Conservation (phyloP, 1,140 invertebrate species). For the Orchesella cincta region DNA sequence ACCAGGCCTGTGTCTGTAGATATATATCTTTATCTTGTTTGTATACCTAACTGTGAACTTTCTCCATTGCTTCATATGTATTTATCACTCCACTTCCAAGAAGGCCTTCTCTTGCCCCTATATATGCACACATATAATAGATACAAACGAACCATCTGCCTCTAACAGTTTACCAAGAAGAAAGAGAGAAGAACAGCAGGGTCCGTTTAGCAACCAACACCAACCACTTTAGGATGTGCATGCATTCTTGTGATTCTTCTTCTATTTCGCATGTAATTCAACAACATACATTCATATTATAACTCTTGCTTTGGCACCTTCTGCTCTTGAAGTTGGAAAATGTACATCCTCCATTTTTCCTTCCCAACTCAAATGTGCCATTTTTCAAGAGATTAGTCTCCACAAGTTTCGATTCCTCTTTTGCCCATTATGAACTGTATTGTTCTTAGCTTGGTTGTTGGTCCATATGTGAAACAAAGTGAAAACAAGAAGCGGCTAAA, state of each 20-base stretch:
- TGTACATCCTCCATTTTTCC: not conserved
- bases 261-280: not conserved
- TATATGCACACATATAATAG: too few relatives aligned
- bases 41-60: not conserved
- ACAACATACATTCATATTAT: not conserved
- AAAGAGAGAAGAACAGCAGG: not conserved
- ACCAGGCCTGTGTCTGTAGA: too few relatives aligned
- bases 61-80: not conserved
- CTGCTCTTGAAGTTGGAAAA: not conserved
- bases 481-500: not conserved
- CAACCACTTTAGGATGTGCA: not conserved
- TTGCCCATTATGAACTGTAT: too few relatives aligned
- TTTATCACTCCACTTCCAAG: too few relatives aligned
- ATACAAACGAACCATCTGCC: not conserved
- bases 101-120: too few relatives aligned
- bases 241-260: not conserved
- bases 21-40: not conserved
- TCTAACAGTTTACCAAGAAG: too few relatives aligned
- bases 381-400: constrained; percentile 3
- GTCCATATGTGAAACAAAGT: too few relatives aligned
- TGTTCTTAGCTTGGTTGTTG: too few relatives aligned
- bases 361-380: not conserved
- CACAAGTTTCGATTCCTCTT: not conserved
- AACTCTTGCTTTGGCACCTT: constrained; percentile 13
- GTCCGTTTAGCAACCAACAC: too few relatives aligned